phyloP scores from a whole-genome alignment of 2,888 invertebrate genomes.

The Trichopria drosophilae region DNA sequence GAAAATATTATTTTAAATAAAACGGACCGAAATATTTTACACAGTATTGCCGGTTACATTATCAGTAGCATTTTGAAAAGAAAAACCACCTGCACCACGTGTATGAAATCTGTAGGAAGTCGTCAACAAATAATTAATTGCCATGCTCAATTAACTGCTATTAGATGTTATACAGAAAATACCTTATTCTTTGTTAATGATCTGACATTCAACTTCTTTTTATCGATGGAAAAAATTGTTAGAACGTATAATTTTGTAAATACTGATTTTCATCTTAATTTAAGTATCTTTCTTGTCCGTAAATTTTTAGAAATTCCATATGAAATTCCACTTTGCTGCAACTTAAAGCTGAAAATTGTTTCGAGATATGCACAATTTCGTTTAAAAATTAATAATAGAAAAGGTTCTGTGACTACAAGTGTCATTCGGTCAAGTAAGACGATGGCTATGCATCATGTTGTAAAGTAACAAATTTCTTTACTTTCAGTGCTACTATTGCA shows the following conservation, averaged over 20 bases:
- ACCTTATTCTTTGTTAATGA: background rate
- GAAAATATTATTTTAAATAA: background rate
- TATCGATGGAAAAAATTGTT: conserved; percentile 1
- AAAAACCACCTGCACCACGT: background rate
- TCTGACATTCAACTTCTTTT: background rate
- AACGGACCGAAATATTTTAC: background rate
- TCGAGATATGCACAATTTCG: background rate
- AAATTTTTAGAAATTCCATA: background rate
- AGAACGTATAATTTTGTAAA: background rate
- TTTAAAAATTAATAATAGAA: background rate
- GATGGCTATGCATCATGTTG: too few relatives aligned
- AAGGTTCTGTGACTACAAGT: too few relatives aligned
- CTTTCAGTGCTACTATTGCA: too few relatives aligned
- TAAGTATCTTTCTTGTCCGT: background rate
- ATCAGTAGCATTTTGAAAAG: background rate
- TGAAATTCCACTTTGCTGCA: background rate
- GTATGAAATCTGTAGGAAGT: background rate
- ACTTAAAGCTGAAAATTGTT: conserved; percentile 1
- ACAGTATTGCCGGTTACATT: background rate
- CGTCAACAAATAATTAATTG: background rate
- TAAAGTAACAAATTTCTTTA: too few relatives aligned
- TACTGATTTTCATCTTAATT: background rate
- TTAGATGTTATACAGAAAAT: background rate
- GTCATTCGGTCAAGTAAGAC: too few relatives aligned
- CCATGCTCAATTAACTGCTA: background rate